These are phyloP conservation scores for Benthosema pterotum DNA, from an alignment of 2,797 vertebrate genomes.

Conservation along the genomic window DNA sequence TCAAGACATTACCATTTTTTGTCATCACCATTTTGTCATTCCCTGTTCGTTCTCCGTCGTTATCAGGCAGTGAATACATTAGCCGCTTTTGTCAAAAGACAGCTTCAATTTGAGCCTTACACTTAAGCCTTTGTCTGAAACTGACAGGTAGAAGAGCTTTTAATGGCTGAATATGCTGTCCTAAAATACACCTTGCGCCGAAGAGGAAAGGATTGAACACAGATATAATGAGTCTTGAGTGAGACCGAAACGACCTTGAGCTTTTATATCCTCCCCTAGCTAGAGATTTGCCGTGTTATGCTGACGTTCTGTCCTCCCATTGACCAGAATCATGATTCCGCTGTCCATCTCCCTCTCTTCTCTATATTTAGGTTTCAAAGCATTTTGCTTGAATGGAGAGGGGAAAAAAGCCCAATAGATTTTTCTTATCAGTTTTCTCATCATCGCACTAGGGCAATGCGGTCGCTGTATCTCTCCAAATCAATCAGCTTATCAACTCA, in stretches of 20 bases:
- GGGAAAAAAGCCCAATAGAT: constrained; percentile 29
- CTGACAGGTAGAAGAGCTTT: constrained; percentile 1
- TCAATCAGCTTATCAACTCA: constrained; percentile 63
- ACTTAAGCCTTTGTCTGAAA: constrained; percentile 8
- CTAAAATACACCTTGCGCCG: neutral
- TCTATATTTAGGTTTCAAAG: constrained; percentile 15
- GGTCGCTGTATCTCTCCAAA: constrained; percentile 60
- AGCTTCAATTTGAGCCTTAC: constrained; percentile 10
- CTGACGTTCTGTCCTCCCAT: no score
- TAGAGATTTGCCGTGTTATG: no score
- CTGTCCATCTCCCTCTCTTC: constrained; percentile 18
- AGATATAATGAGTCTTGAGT: neutral
- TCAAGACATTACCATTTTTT: neutral
- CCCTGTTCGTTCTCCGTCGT: neutral
- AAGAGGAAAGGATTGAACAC: neutral
- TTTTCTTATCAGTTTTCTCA: constrained; percentile 43
- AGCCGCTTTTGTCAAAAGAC: constrained; percentile 4
- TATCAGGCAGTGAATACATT: constrained; percentile 13
- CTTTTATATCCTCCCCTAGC: constrained; percentile 1
- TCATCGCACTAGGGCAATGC: constrained; percentile 56
- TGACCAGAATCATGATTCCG: no score
- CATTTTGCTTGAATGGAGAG: neutral
- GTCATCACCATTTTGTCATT: constrained; percentile 1
- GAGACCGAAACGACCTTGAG: constrained; percentile 1
- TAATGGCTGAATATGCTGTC: constrained; percentile 1